These are phyloP conservation scores for Alfaro cultratus DNA, from an alignment of 2,797 vertebrate genomes.

Conservation along the genomic window DNA sequence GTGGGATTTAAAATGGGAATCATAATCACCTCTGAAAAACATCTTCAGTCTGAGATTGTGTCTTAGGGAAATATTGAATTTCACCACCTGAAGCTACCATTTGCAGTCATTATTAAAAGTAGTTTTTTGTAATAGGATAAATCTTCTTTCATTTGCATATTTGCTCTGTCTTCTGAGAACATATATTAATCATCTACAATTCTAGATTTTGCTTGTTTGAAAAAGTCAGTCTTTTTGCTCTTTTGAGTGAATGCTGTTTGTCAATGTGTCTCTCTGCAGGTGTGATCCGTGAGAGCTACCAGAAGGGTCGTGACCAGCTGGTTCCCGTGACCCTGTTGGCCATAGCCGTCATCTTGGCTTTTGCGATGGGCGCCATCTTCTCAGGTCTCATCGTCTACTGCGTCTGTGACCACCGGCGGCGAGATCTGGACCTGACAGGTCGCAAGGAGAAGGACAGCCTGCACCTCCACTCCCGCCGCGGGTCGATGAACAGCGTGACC, in stretches of 20 bases:
- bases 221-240: not conserved
- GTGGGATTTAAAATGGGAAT: slow-evolving; percentile 73
- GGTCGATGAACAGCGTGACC: slow-evolving; percentile 98
- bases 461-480: slow-evolving; percentile 87
- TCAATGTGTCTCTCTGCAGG: slow-evolving; percentile 88
- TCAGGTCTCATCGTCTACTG: slow-evolving; percentile 97
- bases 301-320: slow-evolving; percentile 95
- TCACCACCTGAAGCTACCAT: slow-evolving; percentile 55
- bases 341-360: slow-evolving; percentile 95
- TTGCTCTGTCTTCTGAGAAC: slow-evolving; percentile 41
- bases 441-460: slow-evolving; percentile 91
- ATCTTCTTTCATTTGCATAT: slow-evolving; percentile 56
- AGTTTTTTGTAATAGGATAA: slow-evolving; percentile 45
- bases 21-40: slow-evolving; percentile 69
- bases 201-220: not conserved
- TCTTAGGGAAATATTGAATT: slow-evolving; percentile 65
- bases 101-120: slow-evolving; percentile 52
- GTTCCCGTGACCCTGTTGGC: slow-evolving; percentile 96
- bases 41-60: slow-evolving; percentile 65
- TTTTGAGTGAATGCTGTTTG: slow-evolving; percentile 47
- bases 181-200: slow-evolving; percentile 35
- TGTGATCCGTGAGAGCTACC: slow-evolving; percentile 98
- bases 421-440: slow-evolving; percentile 85
- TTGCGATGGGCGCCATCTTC: slow-evolving; percentile 97
- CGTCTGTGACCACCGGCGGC: slow-evolving; percentile 93